These are phyloP conservation scores for Tetraneura akinire DNA, from an alignment of 1,140 invertebrate genomes.

Conservation along the genomic window DNA sequence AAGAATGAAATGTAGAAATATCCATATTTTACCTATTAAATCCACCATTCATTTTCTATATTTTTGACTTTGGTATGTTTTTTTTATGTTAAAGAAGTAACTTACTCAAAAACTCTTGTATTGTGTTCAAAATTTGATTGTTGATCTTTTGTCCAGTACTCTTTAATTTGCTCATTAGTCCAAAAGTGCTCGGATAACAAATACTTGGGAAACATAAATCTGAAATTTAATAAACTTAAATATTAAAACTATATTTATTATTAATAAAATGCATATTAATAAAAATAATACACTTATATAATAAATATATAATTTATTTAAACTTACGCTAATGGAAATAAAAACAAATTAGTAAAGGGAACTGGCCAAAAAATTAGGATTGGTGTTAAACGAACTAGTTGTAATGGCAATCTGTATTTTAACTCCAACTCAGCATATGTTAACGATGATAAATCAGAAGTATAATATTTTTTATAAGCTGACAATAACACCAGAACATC, in stretches of 20 bases:
- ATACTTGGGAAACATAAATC: slow-evolving; percentile 45
- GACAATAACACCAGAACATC: slow-evolving; percentile 27
- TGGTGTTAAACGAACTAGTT: slow-evolving; percentile 39
- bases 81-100: not conserved
- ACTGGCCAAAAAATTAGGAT: slow-evolving; percentile 40
- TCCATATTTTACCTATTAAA: too few relatives aligned
- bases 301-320: not conserved
- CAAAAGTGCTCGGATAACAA: slow-evolving; percentile 47
- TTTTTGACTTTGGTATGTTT: not conserved
- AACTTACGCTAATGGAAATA: slow-evolving; percentile 47
- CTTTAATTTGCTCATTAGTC: slow-evolving; percentile 38
- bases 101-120: slow-evolving; percentile 44
- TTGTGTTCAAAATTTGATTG: slow-evolving; percentile 25
- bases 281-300: not conserved
- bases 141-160: slow-evolving; percentile 36
- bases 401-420: slow-evolving; percentile 34
- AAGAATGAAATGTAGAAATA: too few relatives aligned
- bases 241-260: not conserved
- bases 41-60: too few relatives aligned
- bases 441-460: slow-evolving; percentile 31
- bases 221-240: slow-evolving; percentile 1
- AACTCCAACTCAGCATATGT: slow-evolving; percentile 37
- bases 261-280: too few relatives aligned
- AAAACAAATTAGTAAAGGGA: slow-evolving; percentile 45
- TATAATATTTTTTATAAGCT: slow-evolving; percentile 42